A percentile compares a stretch with the other conserved stretches of the same genome.
Evolutionary conservation across 92 coral and sea anemone genomes (phyloP).

Genomic region (Porites divaricata): DNA sequence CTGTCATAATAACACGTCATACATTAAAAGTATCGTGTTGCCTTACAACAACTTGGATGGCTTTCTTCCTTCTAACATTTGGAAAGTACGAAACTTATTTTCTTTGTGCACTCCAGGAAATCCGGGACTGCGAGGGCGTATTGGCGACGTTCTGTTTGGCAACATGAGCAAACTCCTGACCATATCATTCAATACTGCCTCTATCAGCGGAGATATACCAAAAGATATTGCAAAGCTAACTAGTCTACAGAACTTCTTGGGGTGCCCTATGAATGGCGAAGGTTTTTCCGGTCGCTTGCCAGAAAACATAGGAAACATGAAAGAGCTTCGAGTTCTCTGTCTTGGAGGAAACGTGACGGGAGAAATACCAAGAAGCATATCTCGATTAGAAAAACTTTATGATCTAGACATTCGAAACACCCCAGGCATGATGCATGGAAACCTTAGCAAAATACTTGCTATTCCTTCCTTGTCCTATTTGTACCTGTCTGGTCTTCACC

Average conservation of each 20-base stretch:
- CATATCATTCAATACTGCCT: constrained; percentile 1
- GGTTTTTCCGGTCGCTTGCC: constrained; percentile 62
- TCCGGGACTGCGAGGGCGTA: constrained; percentile 27
- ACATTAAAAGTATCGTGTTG: constrained; percentile 48
- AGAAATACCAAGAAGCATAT: constrained; percentile 55
- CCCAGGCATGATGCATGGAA: constrained; percentile 12
- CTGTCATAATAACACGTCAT: constrained; percentile 48
- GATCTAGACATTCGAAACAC: constrained; percentile 62
- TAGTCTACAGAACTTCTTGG: constrained; percentile 40
- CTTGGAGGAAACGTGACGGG: constrained; percentile 64
- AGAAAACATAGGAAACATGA: constrained; percentile 58
- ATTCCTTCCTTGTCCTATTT: constrained; percentile 31
- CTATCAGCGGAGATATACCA: constrained; percentile 42
- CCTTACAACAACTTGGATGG: constrained; percentile 59
- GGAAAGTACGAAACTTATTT: constrained; percentile 63
- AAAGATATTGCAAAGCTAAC: constrained; percentile 30
- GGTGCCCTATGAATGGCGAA: constrained; percentile 37
- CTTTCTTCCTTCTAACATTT: constrained; percentile 50
- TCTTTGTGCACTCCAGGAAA: constrained; percentile 54
- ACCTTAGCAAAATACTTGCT: constrained; percentile 41
- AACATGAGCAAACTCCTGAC: constrained; percentile 54
- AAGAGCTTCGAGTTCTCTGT: constrained; percentile 38
- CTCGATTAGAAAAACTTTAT: constrained; percentile 30
- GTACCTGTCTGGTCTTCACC: constrained; percentile 49
- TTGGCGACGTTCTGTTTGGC: constrained; percentile 44